These are phyloP conservation scores for Anguilla pacifica DNA, from an alignment of 2,797 vertebrate species.

Conservation along the genomic window DNA sequence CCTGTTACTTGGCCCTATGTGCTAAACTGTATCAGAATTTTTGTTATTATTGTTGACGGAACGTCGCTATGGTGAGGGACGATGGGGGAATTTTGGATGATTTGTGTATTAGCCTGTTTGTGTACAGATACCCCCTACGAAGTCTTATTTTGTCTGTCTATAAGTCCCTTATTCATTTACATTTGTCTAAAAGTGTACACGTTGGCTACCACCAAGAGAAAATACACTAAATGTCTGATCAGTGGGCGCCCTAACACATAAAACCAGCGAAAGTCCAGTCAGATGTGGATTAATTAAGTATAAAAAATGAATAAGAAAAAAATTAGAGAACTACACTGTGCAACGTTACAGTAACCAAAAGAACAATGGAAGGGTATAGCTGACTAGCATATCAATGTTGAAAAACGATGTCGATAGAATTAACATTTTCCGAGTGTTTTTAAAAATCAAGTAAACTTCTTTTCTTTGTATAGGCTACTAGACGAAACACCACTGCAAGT, in stretches of 20 bases:
- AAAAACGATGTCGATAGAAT: background rate
- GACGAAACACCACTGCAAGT: background rate
- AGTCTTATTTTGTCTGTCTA: background rate
- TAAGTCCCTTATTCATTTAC: background rate
- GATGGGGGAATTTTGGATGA: background rate
- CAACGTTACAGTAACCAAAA: background rate
- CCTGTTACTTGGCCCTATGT: background rate
- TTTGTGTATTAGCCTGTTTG: background rate
- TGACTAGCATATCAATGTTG: background rate
- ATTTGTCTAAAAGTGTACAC: background rate
- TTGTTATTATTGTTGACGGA: background rate
- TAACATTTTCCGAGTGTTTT: background rate
- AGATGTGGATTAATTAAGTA: background rate
- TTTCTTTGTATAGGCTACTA: background rate
- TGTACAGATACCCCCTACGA: background rate
- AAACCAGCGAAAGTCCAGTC: background rate
- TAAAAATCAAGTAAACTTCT: background rate
- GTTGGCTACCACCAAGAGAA: background rate
- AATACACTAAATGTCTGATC: background rate
- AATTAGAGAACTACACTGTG: background rate
- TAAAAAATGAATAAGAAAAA: background rate
- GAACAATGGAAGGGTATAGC: background rate
- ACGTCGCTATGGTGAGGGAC: background rate
- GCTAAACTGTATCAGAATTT: slow-evolving; percentile 3
- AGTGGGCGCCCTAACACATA: background rate